These are phyloP conservation scores for Camponotus vicinus DNA, from an alignment of 1,140 invertebrate species.

Conservation along the genomic window DNA sequence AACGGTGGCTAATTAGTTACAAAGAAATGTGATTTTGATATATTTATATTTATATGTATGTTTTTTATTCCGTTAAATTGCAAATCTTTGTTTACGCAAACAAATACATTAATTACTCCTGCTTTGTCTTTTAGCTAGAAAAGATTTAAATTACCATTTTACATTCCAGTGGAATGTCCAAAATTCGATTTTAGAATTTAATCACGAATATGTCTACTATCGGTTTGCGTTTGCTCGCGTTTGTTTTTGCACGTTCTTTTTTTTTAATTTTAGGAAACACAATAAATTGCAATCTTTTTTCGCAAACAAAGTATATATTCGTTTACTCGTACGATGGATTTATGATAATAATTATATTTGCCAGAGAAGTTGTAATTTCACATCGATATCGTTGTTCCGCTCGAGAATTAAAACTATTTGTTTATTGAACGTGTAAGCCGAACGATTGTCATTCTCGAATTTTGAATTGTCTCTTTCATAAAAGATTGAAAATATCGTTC, in stretches of 20 bases:
- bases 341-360: neutral
- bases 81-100: neutral
- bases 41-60: no score
- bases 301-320: neutral
- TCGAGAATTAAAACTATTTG: slow-evolving; percentile 30
- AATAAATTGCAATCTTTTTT: neutral
- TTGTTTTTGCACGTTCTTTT: neutral
- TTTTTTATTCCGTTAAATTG: neutral
- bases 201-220: neutral
- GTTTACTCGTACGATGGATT: neutral
- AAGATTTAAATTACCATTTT: neutral
- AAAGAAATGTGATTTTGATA: neutral
- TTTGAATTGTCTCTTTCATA: slow-evolving; percentile 30
- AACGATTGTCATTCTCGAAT: slow-evolving; percentile 24
- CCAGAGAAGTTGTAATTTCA: neutral
- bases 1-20: slow-evolving; percentile 12
- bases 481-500: slow-evolving; percentile 44
- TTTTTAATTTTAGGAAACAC: neutral
- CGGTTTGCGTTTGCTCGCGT: neutral
- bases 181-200: slow-evolving; percentile 16
- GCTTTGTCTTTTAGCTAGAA: no score
- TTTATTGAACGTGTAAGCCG: neutral
- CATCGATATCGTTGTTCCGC: neutral
- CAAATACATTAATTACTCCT: no score
- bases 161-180: neutral